Percentiles rank a stretch among this genome's conserved stretches.
Evolutionary conservation across 2,888 invertebrate species (phyloP).

Genomic region (Tortrix viridana): DNA sequence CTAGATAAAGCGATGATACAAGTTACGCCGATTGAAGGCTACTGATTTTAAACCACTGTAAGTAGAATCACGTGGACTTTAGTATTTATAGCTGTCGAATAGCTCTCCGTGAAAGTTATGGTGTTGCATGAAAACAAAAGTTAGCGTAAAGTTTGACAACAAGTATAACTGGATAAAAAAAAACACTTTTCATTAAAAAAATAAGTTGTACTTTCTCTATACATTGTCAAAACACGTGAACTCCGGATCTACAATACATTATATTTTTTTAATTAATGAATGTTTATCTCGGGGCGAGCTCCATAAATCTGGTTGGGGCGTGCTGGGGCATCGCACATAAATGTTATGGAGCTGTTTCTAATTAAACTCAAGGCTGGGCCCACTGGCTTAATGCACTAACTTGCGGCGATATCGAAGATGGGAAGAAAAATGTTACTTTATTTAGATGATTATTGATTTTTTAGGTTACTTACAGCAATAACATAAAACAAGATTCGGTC

Average conservation of each 20-base stretch:
- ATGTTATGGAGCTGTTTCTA: conserved; percentile 80
- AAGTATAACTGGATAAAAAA: too few relatives aligned
- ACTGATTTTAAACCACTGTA: too few relatives aligned
- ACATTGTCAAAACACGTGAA: conserved; percentile 31
- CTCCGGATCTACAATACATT: conserved; percentile 59
- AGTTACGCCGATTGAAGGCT: neutral
- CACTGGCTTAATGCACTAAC: conserved; percentile 45
- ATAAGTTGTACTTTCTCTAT: conserved; percentile 3
- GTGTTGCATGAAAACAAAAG: too few relatives aligned
- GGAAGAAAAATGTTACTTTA: too few relatives aligned
- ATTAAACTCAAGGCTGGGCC: conserved; percentile 71
- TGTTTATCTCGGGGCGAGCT: conserved; percentile 77
- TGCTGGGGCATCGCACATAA: conserved; percentile 72
- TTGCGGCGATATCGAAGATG: conserved; percentile 26
- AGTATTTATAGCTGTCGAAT: too few relatives aligned
- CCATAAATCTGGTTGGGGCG: conserved; percentile 80
- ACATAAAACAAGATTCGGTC: too few relatives aligned
- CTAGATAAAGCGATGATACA: neutral
- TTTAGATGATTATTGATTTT: neutral
- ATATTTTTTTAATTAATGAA: conserved; percentile 82
- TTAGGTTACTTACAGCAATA: too few relatives aligned
- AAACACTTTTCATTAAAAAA: neutral
- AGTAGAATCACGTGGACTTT: too few relatives aligned
- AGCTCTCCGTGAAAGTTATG: too few relatives aligned
- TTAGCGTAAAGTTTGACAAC: too few relatives aligned